phyloP scores from a whole-genome alignment of 2,888 invertebrate genomes.

The Physocephala rufipes region DNA sequence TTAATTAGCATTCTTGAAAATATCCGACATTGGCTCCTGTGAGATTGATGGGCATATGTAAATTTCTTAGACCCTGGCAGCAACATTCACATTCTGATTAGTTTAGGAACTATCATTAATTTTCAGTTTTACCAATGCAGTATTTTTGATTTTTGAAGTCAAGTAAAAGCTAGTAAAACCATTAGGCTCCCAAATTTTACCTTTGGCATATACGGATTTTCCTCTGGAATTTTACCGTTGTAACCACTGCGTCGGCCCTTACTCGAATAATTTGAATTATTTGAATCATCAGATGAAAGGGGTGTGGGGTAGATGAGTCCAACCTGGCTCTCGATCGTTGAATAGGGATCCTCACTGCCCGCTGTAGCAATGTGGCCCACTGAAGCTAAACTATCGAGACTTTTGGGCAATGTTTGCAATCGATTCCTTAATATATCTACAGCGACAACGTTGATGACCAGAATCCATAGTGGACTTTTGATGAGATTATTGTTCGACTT shows the following conservation, averaged over 20 bases:
- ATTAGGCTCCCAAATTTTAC: constrained; percentile 48
- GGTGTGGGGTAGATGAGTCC: constrained; percentile 61
- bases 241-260: constrained; percentile 59
- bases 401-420: constrained; percentile 69
- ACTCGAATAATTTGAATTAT: constrained; percentile 58
- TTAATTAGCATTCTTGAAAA: too few relatives aligned
- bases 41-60: too few relatives aligned
- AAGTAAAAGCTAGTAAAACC: too few relatives aligned
- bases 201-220: constrained; percentile 64
- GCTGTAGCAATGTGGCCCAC: constrained; percentile 51
- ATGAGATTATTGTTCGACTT: constrained; percentile 74
- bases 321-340: constrained; percentile 65
- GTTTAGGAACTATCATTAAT: neutral
- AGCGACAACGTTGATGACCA: constrained; percentile 81
- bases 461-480: constrained; percentile 81
- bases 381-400: constrained; percentile 56
- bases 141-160: neutral
- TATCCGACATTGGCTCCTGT: too few relatives aligned
- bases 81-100: neutral
- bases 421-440: constrained; percentile 79
- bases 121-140: neutral
- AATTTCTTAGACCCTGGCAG: neutral
- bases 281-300: constrained; percentile 55
- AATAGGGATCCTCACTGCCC: constrained; percentile 64
- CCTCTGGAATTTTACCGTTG: constrained; percentile 57